Evolutionary conservation across 2,888 invertebrate species (phyloP), one percentile per base, ranked within the genome.

Genomic region (Lumbricus terrestris): DNA sequence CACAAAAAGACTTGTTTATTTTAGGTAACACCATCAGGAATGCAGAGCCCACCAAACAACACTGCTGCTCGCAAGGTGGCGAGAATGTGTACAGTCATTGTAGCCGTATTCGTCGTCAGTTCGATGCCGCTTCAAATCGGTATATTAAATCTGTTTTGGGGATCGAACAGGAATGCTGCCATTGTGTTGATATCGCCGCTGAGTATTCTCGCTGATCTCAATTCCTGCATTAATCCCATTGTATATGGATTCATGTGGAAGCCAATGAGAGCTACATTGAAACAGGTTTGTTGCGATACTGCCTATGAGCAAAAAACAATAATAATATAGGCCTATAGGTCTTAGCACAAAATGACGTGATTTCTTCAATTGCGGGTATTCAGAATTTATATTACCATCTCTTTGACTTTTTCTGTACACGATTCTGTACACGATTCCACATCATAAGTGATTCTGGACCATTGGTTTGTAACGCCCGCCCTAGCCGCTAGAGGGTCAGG

Each of bases 191-290:
- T 83, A 34, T 18, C n/a, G 16, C 1, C 34, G 35, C 3, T n/a
- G 83, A 34, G 20, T 34, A 83, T 83, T n/a, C 83, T 83, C 16
- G 2, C 83, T 6, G 18, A 15, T 35, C 33, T 83, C 16, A 83
- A 83, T 35, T 83, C 83, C 83, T 83, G 83, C 83, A 35, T 83
- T 20, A 83, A 83, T 20, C 83, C 83, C 16, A n/a, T 83, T 35
- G 29, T 83, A 33, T 83, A 83, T 35, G 83, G 83, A 15, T 83
- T 83, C 83, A 83, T 83, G 83, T 83, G 83, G 83, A 83, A 83
- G 35, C 35, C 83, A 83, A 83, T 83, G 83, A 83, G 83, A 83
- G 35, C 35, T 15, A 35, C n/a, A 18, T 35, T 83, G 20, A 18
- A 35, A 34, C 83, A 83, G 83, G 83, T n/a, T 47, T 23, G 47